phyloP scores from a whole-genome alignment of 23 tunicate genomes.

The Aplidium turbinatum region DNA sequence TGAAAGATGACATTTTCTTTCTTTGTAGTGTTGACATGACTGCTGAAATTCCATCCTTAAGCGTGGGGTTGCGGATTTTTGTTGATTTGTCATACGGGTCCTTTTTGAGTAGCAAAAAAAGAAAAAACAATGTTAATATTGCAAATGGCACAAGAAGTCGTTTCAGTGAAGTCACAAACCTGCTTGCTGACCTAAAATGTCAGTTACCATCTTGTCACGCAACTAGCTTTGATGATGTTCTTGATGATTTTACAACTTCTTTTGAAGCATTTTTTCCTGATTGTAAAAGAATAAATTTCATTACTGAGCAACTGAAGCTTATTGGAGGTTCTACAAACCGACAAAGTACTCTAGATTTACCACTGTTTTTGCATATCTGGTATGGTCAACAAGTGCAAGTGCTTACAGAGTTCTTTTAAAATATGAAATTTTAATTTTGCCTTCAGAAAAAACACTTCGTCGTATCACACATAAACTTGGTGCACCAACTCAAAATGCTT shows the following conservation, averaged over 20 bases:
- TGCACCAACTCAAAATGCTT: too few species aligned
- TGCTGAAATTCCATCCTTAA: conserved; percentile 6
- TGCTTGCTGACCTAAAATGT: conserved; percentile 3
- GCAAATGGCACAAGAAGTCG: conserved; percentile 3
- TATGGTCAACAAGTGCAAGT: neutral
- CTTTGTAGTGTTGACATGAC: neutral
- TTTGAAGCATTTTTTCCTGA: neutral
- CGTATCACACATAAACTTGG: conserved; percentile 17
- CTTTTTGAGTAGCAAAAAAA: neutral
- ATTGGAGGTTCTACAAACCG: neutral
- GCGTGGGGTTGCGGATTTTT: conserved; percentile 10
- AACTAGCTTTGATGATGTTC: conserved; percentile 3
- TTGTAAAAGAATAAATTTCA: neutral
- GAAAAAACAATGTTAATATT: neutral
- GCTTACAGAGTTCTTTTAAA: conserved; percentile 3
- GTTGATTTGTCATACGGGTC: conserved; percentile 13
- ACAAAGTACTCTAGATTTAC: neutral
- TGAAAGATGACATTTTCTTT: conserved; percentile 6
- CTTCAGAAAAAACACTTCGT: conserved; percentile 15
- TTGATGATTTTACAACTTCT: neutral
- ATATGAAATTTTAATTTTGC: conserved; percentile 16
- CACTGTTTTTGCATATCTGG: conserved; percentile 6
- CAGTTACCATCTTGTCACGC: neutral
- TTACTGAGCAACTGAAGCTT: conserved; percentile 1
- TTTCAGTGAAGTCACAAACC: conserved; percentile 5